phyloP scores from a whole-genome alignment of 2,113 vertebrate species.

The Gopherus flavomarginatus region DNA sequence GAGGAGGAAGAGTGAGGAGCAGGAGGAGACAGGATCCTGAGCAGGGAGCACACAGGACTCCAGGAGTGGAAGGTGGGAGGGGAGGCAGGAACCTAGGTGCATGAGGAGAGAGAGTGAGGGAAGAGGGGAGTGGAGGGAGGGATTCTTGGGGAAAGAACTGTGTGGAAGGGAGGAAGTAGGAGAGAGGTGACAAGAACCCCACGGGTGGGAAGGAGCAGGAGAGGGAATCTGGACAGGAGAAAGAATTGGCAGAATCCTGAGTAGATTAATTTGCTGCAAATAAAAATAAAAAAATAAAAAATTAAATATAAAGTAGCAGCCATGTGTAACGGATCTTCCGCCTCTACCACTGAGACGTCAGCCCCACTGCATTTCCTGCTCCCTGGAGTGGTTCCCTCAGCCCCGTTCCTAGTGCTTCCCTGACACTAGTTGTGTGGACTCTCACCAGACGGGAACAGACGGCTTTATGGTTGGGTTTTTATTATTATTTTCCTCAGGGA shows the following conservation, averaged over 20 bases:
- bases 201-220: slow-evolving; percentile 61
- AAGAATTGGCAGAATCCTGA: slow-evolving; percentile 70
- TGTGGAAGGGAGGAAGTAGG: slow-evolving; percentile 55
- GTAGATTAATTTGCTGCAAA: slow-evolving; percentile 71
- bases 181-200: slow-evolving; percentile 36
- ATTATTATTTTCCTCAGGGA: slow-evolving; percentile 76
- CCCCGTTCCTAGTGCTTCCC: slow-evolving; percentile 54
- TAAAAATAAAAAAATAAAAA: slow-evolving; percentile 69
- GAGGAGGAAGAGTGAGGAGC: slow-evolving; percentile 70
- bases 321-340: slow-evolving; percentile 23
- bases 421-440: slow-evolving; percentile 65
- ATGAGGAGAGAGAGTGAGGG: slow-evolving; percentile 27
- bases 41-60: not conserved
- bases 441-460: slow-evolving; percentile 71
- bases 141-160: not conserved
- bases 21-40: slow-evolving; percentile 10
- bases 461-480: slow-evolving; percentile 64
- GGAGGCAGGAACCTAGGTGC: not conserved
- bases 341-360: not conserved
- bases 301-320: slow-evolving; percentile 67
- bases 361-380: slow-evolving; percentile 31
- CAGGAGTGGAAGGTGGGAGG: not conserved
- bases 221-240: slow-evolving; percentile 68
- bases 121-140: not conserved
- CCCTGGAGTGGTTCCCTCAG: slow-evolving; percentile 12